Percentiles rank a stretch among this genome's conserved stretches.
phyloP scores from a whole-genome alignment of 2,888 invertebrate species.

The Apocheima hispidaria region DNA sequence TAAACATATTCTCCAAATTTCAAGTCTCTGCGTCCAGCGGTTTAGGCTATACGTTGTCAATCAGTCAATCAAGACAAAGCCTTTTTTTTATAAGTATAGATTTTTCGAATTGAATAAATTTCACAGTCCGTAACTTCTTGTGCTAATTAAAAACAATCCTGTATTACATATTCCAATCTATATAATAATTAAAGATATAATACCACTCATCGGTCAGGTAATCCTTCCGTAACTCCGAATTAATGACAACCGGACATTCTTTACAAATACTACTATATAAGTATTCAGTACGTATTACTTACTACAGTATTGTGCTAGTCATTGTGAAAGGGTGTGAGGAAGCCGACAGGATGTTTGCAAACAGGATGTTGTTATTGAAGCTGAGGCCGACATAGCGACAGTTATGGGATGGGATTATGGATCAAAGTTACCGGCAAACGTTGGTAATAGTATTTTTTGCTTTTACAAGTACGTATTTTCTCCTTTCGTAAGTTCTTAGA shows the following conservation, averaged over 20 bases:
- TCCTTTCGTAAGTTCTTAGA: no score
- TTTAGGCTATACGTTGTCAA: no score
- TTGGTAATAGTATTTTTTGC: not conserved
- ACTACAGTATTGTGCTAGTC: not conserved
- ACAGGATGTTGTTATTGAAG: slow-evolving; percentile 33
- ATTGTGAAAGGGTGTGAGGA: slow-evolving; percentile 15
- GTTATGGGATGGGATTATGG: not conserved
- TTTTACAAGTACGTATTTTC: no score
- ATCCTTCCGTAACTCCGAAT: not conserved
- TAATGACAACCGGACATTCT: not conserved
- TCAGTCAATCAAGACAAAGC: no score
- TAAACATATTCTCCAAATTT: no score
- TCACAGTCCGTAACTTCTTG: not conserved
- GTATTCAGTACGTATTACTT: not conserved
- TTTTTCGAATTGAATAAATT: no score
- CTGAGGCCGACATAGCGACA: not conserved
- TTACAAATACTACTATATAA: not conserved
- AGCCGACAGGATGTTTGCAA: slow-evolving; percentile 41
- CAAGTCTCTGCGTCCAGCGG: no score
- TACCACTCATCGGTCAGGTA: not conserved
- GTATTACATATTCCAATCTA: not conserved
- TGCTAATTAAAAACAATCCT: not conserved
- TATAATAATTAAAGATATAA: no score
- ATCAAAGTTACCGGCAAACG: not conserved
- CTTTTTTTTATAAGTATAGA: no score